Percentiles rank a stretch among this genome's conserved stretches.
Evolutionary conservation across 2,888 invertebrate species (phyloP).

Genomic region (Drosophila paracracens): DNA sequence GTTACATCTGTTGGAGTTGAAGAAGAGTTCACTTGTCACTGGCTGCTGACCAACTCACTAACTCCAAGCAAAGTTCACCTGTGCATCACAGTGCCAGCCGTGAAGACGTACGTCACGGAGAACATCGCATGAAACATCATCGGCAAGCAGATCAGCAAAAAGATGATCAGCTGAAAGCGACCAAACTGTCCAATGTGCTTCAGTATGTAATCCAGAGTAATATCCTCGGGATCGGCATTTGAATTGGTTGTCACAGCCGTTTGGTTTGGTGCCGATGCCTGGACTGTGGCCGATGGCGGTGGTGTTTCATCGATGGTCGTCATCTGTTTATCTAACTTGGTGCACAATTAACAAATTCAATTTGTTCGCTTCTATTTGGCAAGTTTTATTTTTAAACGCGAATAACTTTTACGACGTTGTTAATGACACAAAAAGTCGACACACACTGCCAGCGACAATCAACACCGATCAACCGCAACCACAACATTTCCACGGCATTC

Average conservation of each 20-base stretch:
- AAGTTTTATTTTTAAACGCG: slow-evolving; percentile 68
- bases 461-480: slow-evolving; percentile 7
- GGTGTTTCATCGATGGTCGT: slow-evolving; percentile 36
- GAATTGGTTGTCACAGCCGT: background rate
- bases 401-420: slow-evolving; percentile 61
- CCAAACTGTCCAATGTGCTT: slow-evolving; percentile 87
- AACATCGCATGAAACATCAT: slow-evolving; percentile 88
- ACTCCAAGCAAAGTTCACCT: slow-evolving; percentile 86
- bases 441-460: slow-evolving; percentile 53
- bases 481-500: slow-evolving; percentile 12
- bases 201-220: slow-evolving; percentile 80
- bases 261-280: slow-evolving; percentile 6
- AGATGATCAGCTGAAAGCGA: slow-evolving; percentile 88
- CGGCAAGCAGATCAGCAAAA: slow-evolving; percentile 87
- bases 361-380: slow-evolving; percentile 38
- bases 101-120: slow-evolving; percentile 89
- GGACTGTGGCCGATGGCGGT: slow-evolving; percentile 22
- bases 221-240: slow-evolving; percentile 61
- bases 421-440: slow-evolving; percentile 55
- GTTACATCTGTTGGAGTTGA: slow-evolving; percentile 81
- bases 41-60: slow-evolving; percentile 10
- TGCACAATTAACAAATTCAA: slow-evolving; percentile 36
- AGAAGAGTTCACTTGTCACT: slow-evolving; percentile 13
- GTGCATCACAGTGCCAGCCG: slow-evolving; percentile 89
- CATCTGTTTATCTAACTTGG: slow-evolving; percentile 49